Percentiles rank a stretch among this genome's conserved stretches.
Conservation (phyloP, 2,888 invertebrate species). For the Lasioglossum pauxillum region DNA sequence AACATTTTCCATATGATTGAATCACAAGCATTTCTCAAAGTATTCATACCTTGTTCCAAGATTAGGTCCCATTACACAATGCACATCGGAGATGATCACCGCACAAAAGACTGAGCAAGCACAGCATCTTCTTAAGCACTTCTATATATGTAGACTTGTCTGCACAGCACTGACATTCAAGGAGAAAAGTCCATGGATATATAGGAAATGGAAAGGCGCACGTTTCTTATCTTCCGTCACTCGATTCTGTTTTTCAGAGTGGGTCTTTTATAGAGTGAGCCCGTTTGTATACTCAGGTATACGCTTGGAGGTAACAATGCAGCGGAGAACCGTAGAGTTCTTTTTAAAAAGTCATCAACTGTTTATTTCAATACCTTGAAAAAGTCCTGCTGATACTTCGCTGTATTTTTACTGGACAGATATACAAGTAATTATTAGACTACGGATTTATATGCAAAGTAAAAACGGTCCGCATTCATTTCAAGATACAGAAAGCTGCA, state of each 20-base stretch:
- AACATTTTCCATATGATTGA: background rate
- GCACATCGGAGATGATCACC: background rate
- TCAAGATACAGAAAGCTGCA: no score
- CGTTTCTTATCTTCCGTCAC: slow-evolving; percentile 4
- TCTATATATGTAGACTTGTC: background rate
- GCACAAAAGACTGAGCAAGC: background rate
- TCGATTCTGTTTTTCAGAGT: slow-evolving; percentile 5
- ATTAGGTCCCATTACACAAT: background rate
- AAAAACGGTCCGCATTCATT: background rate
- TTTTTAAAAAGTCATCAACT: background rate
- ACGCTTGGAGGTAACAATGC: background rate
- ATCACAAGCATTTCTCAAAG: background rate
- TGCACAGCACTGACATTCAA: background rate
- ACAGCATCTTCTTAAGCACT: slow-evolving; percentile 1
- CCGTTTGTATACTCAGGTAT: background rate
- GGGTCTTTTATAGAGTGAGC: background rate
- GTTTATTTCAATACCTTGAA: background rate
- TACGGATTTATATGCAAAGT: background rate
- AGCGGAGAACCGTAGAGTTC: background rate
- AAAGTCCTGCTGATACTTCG: background rate
- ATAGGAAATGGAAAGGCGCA: background rate
- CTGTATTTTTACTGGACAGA: background rate
- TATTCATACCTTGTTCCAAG: background rate
- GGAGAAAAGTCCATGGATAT: background rate
- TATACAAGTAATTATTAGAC: background rate